phyloP scores from a whole-genome alignment of 2,888 invertebrate genomes.

The Biston stratarius region DNA sequence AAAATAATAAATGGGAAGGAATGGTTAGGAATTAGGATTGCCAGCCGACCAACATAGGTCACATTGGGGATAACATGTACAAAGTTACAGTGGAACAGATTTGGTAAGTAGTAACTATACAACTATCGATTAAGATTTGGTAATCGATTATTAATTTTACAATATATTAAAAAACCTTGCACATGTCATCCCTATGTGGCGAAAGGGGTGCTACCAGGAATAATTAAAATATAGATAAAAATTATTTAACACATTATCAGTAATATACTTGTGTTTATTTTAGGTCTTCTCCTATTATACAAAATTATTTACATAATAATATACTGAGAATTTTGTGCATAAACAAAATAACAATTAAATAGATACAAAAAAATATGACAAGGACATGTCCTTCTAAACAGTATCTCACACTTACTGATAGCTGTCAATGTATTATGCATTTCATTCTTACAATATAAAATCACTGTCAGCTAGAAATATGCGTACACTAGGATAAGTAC shows the following conservation, averaged over 20 bases:
- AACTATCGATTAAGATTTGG: conserved; percentile 7
- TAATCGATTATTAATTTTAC: conserved; percentile 15
- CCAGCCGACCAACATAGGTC: conserved; percentile 70
- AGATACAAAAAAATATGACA: conserved; percentile 84
- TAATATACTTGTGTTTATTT: conserved; percentile 88
- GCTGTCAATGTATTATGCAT: conserved; percentile 85
- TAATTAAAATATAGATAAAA: conserved; percentile 83
- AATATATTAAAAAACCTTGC: conserved; percentile 55
- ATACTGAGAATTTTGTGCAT: conserved; percentile 87
- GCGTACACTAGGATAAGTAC: conserved; percentile 85
- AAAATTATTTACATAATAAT: conserved; percentile 87
- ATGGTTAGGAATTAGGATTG: conserved; percentile 64
- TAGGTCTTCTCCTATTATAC: conserved; percentile 86
- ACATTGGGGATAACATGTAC: conserved; percentile 81
- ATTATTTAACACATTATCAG: conserved; percentile 85
- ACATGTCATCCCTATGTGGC: conserved; percentile 86
- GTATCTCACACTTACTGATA: conserved; percentile 79
- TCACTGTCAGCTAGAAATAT: conserved; percentile 86
- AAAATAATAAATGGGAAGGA: conserved; percentile 54
- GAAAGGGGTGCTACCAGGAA: conserved; percentile 87
- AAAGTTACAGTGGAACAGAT: conserved; percentile 43
- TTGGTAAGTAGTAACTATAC: conserved; percentile 15
- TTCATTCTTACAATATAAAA: conserved; percentile 84
- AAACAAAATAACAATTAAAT: conserved; percentile 87
- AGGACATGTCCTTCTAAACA: conserved; percentile 82